These are phyloP conservation scores for Catharus ustulatus DNA, from an alignment of 2,797 vertebrate genomes.

Conservation along the genomic window DNA sequence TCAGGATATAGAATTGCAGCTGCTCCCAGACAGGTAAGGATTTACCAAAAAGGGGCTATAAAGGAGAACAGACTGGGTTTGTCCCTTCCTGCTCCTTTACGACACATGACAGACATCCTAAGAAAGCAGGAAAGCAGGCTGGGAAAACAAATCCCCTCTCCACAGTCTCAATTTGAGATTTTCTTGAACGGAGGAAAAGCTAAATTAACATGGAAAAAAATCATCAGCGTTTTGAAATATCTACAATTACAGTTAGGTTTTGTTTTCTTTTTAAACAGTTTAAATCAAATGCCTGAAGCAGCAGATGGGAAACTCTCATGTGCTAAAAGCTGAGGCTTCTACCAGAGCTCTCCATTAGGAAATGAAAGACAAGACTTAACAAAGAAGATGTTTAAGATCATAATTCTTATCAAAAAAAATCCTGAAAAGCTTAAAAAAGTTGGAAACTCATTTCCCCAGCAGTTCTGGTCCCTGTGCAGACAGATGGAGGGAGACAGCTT, in stretches of 20 bases:
- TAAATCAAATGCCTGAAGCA: slow-evolving; percentile 17
- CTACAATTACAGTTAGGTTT: slow-evolving; percentile 18
- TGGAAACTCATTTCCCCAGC: not conserved
- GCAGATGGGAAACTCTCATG: slow-evolving; percentile 5
- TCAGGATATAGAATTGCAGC: not conserved
- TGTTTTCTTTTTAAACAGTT: slow-evolving; percentile 54
- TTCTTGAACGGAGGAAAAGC: not conserved
- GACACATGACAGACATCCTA: not conserved
- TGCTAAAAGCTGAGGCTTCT: not conserved
- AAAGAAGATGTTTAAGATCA: not conserved
- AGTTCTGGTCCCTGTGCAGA: not conserved
- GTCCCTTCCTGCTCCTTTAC: not conserved
- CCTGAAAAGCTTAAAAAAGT: not conserved
- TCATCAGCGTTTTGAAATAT: slow-evolving; percentile 25
- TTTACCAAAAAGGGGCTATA: not conserved
- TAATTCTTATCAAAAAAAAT: not conserved
- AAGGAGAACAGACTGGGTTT: not conserved
- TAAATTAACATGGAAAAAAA: slow-evolving; percentile 38
- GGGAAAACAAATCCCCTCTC: slow-evolving; percentile 2
- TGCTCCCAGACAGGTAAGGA: not conserved
- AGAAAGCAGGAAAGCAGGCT: not conserved
- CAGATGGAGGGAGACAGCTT: slow-evolving; percentile 13
- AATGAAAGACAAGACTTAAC: not conserved
- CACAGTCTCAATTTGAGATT: not conserved
- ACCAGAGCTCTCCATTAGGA: not conserved